Percentiles rank a stretch among this genome's conserved stretches.
These are phyloP conservation scores for Heliconius himera DNA, from an alignment of 1,140 invertebrate genomes.

Conservation along the genomic window DNA sequence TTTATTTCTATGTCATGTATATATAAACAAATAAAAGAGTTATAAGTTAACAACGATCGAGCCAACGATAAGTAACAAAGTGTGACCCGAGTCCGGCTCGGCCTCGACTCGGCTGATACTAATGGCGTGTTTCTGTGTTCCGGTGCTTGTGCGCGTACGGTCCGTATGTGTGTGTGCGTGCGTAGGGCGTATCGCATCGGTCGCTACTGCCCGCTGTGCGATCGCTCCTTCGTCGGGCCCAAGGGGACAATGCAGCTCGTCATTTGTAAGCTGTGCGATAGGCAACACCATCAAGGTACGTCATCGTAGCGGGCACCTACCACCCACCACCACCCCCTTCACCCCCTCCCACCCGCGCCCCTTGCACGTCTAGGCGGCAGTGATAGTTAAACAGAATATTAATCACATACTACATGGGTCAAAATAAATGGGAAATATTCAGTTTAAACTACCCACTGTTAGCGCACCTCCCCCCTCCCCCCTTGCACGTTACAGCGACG, in stretches of 20 bases:
- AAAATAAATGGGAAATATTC: neutral
- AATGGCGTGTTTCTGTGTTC: conserved; percentile 81
- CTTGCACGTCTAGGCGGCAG: neutral
- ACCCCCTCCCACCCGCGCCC: neutral
- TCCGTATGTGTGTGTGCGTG: conserved; percentile 73
- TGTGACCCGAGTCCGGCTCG: conserved; percentile 43
- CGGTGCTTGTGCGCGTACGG: conserved; percentile 75
- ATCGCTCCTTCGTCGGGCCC: conserved; percentile 81
- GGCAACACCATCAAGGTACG: conserved; percentile 81
- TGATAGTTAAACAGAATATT: neutral
- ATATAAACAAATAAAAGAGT: neutral
- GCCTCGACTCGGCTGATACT: conserved; percentile 51
- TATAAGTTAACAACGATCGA: conserved; percentile 12
- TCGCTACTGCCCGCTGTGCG: conserved; percentile 81
- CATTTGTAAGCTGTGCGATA: conserved; percentile 82
- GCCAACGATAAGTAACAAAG: conserved; percentile 59
- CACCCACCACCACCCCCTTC: neutral
- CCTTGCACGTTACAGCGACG: neutral
- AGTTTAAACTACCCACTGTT: neutral
- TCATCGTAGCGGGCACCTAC: conserved; percentile 48
- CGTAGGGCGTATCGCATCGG: conserved; percentile 81
- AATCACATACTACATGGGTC: neutral
- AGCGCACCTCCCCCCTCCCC: neutral
- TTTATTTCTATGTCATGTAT: neutral
- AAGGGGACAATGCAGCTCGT: conserved; percentile 82